Conservation (phyloP, 1,140 invertebrate genomes). For the Antheraea pernyi region DNA sequence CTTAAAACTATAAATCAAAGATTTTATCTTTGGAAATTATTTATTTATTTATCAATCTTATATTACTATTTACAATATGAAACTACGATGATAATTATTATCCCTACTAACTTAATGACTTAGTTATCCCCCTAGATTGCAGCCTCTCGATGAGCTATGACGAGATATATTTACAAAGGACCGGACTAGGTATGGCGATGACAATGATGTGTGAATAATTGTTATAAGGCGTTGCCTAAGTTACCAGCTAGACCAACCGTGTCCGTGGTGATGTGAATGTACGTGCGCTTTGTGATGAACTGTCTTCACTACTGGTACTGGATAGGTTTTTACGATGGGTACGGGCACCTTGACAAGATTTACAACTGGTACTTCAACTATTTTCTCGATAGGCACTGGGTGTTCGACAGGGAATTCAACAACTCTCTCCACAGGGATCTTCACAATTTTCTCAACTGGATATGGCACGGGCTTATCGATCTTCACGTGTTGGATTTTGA, state of each 20-base stretch:
- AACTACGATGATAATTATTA: constrained; percentile 18
- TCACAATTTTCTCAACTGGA: constrained; percentile 71
- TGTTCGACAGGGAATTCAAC: constrained; percentile 63
- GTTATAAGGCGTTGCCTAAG: constrained; percentile 8
- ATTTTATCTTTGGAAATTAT: constrained; percentile 53
- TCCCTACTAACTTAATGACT: constrained; percentile 70
- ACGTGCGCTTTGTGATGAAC: constrained; percentile 59
- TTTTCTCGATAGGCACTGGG: constrained; percentile 67
- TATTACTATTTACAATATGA: constrained; percentile 71
- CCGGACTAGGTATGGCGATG: constrained; percentile 36
- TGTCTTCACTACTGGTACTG: constrained; percentile 65
- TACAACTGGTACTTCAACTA: constrained; percentile 64
- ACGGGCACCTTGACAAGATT: constrained; percentile 64
- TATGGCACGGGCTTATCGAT: constrained; percentile 73
- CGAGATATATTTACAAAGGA: constrained; percentile 62
- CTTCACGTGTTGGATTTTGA: constrained; percentile 67
- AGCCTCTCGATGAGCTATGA: constrained; percentile 72
- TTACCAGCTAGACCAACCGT: constrained; percentile 48
- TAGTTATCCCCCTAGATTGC: constrained; percentile 75
- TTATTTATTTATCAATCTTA: constrained; percentile 58
- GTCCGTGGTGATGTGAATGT: constrained; percentile 30
- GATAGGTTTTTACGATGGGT: constrained; percentile 64
- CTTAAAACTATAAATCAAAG: constrained; percentile 32
- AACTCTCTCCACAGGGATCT: constrained; percentile 64
- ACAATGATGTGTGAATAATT: constrained; percentile 22